Percentiles rank a stretch among this genome's conserved stretches.
These are phyloP conservation scores for Leptogaster cylindrica DNA, from an alignment of 2,888 invertebrate genomes.

Conservation along the genomic window DNA sequence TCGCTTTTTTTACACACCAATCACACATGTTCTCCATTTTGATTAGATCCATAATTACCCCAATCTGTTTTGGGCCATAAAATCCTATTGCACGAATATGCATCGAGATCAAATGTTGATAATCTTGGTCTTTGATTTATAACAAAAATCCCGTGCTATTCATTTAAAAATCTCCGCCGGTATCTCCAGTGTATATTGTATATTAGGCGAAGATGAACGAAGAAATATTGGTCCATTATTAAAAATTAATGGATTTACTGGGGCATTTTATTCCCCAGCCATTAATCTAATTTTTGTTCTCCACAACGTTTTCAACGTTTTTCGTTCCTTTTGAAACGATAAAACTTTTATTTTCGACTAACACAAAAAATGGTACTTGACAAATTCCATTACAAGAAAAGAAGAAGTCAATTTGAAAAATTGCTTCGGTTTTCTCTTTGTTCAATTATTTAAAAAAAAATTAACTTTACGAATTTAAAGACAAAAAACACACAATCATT, in stretches of 20 bases:
- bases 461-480: too few relatives aligned
- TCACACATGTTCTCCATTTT: too few relatives aligned
- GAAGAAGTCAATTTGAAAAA: not conserved
- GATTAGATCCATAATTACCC: too few relatives aligned
- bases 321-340: not conserved
- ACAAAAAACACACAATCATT: too few relatives aligned
- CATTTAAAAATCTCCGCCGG: too few relatives aligned
- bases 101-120: too few relatives aligned
- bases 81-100: too few relatives aligned
- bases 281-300: not conserved
- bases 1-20: too few relatives aligned
- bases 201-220: not conserved
- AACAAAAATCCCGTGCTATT: not conserved
- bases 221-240: constrained; percentile 27
- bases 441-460: too few relatives aligned
- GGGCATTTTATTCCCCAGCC: constrained; percentile 14
- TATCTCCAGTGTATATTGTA: not conserved
- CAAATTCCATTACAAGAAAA: constrained; percentile 5
- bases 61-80: too few relatives aligned
- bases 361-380: not conserved
- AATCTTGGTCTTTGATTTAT: not conserved
- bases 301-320: not conserved
- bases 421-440: not conserved
- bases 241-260: constrained; percentile 29
- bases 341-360: not conserved